phyloP scores from a whole-genome alignment of 1,140 invertebrate genomes.

The Oncopodura yosiiana region DNA sequence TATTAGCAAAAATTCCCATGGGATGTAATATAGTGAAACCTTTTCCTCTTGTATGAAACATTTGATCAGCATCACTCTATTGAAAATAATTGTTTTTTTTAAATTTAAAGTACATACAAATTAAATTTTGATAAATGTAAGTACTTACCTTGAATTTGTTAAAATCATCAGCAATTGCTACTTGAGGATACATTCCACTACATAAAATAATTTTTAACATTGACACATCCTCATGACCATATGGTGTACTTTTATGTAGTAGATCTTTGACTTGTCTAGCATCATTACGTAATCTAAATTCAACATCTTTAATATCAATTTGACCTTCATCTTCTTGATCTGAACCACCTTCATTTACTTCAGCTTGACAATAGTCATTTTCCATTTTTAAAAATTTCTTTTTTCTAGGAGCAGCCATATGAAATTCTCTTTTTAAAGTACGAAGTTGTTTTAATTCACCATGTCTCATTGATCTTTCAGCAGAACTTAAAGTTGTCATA shows the following conservation, averaged over 20 bases:
- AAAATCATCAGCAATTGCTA: constrained; percentile 82
- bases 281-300: constrained; percentile 70
- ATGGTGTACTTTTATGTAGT: constrained; percentile 57
- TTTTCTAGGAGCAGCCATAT: constrained; percentile 55
- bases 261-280: constrained; percentile 56
- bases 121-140: not conserved
- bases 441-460: constrained; percentile 78
- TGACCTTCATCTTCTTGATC: constrained; percentile 45
- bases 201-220: constrained; percentile 81
- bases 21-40: constrained; percentile 85
- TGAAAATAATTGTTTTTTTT: not conserved
- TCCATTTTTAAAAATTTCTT: constrained; percentile 58
- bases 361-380: constrained; percentile 27
- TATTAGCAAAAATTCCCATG: constrained; percentile 72
- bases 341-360: constrained; percentile 48
- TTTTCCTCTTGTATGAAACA: constrained; percentile 87
- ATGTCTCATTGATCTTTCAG: constrained; percentile 66
- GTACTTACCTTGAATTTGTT: constrained; percentile 72
- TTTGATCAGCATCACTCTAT: constrained; percentile 68
- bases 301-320: constrained; percentile 82
- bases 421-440: constrained; percentile 59
- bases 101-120: not conserved
- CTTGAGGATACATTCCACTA: constrained; percentile 85
- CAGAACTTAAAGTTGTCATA: constrained; percentile 50
- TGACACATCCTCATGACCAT: constrained; percentile 70